phyloP scores from a whole-genome alignment of 1,140 invertebrate species.

The Brachionus calyciflorus region DNA sequence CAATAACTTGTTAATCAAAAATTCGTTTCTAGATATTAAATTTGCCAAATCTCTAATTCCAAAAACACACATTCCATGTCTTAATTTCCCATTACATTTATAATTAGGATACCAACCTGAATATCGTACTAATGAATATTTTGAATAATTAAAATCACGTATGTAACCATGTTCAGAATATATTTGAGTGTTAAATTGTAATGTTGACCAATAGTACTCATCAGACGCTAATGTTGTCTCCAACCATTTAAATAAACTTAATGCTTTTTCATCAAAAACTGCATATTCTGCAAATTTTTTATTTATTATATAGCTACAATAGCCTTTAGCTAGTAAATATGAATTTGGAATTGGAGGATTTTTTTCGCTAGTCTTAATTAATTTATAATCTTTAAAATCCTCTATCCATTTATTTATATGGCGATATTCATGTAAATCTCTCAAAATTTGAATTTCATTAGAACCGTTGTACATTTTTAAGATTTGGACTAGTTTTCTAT shows the following conservation, averaged over 20 bases:
- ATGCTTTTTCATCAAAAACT: conserved; percentile 46
- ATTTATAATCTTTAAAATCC: neutral
- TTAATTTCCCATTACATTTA: conserved; percentile 8
- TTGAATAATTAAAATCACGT: conserved; percentile 48
- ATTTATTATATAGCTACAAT: conserved; percentile 51
- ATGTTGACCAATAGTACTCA: conserved; percentile 54
- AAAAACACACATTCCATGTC: conserved; percentile 53
- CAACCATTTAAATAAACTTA: conserved; percentile 52
- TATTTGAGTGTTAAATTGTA: conserved; percentile 52
- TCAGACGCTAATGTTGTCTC: conserved; percentile 51
- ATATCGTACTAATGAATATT: neutral
- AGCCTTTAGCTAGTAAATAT: conserved; percentile 52
- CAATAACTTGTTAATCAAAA: conserved; percentile 59
- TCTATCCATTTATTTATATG: conserved; percentile 48
- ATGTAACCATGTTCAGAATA: conserved; percentile 51
- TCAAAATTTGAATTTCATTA: conserved; percentile 40
- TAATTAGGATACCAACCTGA: neutral
- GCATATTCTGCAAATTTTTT: conserved; percentile 52
- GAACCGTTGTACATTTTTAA: conserved; percentile 24
- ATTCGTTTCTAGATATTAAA: conserved; percentile 48
- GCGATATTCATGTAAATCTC: neutral
- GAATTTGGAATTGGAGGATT: conserved; percentile 48
- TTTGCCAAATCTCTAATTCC: conserved; percentile 51
- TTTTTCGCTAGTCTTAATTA: neutral
- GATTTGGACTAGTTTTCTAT: conserved; percentile 5